Percentiles rank a stretch among this genome's conserved stretches.
These are phyloP conservation scores for Beaufortia kweichowensis DNA, from an alignment of 2,113 vertebrate species.

Conservation along the genomic window DNA sequence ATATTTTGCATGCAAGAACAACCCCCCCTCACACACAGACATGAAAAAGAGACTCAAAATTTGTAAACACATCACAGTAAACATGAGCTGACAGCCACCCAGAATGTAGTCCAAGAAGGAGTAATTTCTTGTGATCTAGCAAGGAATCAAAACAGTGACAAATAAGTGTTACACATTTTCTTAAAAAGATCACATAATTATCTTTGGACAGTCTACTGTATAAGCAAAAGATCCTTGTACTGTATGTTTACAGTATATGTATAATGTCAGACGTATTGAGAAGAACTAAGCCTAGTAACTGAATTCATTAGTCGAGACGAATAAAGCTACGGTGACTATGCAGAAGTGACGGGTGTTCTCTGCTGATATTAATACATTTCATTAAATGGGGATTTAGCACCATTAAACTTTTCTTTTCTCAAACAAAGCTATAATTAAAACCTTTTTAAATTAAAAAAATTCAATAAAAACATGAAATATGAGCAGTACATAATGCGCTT, in stretches of 20 bases:
- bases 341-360: constrained; percentile 38
- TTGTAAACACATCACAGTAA: constrained; percentile 85
- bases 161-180: background rate
- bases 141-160: constrained; percentile 37
- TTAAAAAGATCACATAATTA: background rate
- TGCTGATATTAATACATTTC: constrained; percentile 45
- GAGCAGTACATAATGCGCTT: constrained; percentile 39
- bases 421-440: constrained; percentile 37
- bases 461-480: constrained; percentile 22
- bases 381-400: constrained; percentile 43
- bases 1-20: constrained; percentile 2
- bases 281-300: constrained; percentile 22
- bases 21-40: background rate
- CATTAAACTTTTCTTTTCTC: constrained; percentile 44
- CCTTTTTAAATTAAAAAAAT: constrained; percentile 31
- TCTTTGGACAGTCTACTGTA: background rate
- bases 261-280: constrained; percentile 9
- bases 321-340: constrained; percentile 6
- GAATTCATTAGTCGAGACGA: background rate
- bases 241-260: constrained; percentile 22
- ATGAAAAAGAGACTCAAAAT: background rate
- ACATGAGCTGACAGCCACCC: constrained; percentile 97
- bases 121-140: constrained; percentile 90
- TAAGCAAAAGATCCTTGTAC: background rate
- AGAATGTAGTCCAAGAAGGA: constrained; percentile 98